Base-by-base conservation (phyloP, 2,113 vertebrate genomes). In the Pedionomus torquatus region DNA sequence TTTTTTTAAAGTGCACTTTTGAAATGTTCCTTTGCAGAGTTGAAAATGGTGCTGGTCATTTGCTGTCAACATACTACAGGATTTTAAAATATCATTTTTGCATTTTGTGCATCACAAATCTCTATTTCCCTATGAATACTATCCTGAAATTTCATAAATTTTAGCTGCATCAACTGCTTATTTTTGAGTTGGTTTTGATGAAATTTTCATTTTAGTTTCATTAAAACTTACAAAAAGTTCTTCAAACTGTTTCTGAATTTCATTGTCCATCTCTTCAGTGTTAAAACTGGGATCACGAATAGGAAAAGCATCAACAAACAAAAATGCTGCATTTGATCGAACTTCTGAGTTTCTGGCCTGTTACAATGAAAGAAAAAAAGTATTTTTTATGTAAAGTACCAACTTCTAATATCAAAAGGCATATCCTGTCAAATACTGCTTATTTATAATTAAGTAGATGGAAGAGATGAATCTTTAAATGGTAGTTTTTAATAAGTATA, bases 301-400 rank as follows among this genome's bases (percentile, higher is more conserved):
- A 25, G 99, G 99, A 96, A 99, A 99, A 9, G 99, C 99, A 91
- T 99, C 99, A 0, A 99, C 97, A 95, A 99, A 99, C 71, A 99
- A 87, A 91, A 99, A 94, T 0, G 99, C 98, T 77, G 99, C 99
- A 49, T 99, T 99, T 57, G 99, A 98, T 19, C 99, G 98, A 48
- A 99, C 99, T 95, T 99, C 99, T 19, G 98, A 98, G 95, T 99
- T 99, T 78, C 98, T 97, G 66, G 98, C 99, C 99, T 99, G 74
- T 84, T 83, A 82, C 14, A 91, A 71, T 3, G 26, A 26, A 46
- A 25, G 33, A 64, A 64, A 76, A 70, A 68, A 41, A 55, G 10
- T 19, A 28, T 10, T 70, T 70, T 75, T 76, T 65, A 83, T 28
- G 0, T 51, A 81, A 81, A 57, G 63, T n/a, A 71, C 4, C 44